Evolutionary conservation across 2,888 invertebrate genomes (phyloP), one percentile per base, ranked within the genome.

Genomic region (Tineola bisselliella): DNA sequence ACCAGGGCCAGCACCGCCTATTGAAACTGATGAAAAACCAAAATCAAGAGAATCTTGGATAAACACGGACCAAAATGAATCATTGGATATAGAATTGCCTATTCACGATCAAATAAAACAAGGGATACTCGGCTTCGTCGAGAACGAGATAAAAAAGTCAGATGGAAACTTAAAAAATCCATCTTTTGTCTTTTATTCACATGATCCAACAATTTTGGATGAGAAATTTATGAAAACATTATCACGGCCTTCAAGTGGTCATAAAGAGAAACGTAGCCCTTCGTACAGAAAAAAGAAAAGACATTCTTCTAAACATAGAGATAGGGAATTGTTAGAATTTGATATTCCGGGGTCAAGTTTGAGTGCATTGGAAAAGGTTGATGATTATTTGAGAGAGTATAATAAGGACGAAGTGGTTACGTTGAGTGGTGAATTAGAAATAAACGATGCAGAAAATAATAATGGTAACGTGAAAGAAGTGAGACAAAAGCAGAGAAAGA

Each of bases 61-160:
- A 30, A 81, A 84, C 64, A 86, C 88, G 0, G 87, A 87, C 66
- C 81, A 87, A 44, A 80, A 80, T 62, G 88, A 89, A 64, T 90
- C 89, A 0, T 74, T 89, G 15, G 90, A 89, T 64, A 82, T 84
- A 0, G 90, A 90, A 67, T 69, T 88, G 19, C 89, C 90, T 56
- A 90, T 90, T 44, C 90, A 90, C 65, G 87, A 87, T 62, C 87
- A 88, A 71, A 80, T 88, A 59, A 88, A 88, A 67, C 84, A 84
- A 73, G 88, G 84, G 59, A 88, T 88, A 48, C 66, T 88, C 63
- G 88, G 87, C 8, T 88, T 87, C 68, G 87, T 88, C 17, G 88
- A 87, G 65, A 82, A 88, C 63, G 88, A 88, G 74, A 79, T 88
- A 30, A 87, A 88, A 63, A 88, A 88, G 63, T 76, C 86, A 0